A percentile compares a stretch with the other conserved stretches of the same genome.
Evolutionary conservation across 1,140 invertebrate species (phyloP).

Genomic region (Choristoneura fumiferana): DNA sequence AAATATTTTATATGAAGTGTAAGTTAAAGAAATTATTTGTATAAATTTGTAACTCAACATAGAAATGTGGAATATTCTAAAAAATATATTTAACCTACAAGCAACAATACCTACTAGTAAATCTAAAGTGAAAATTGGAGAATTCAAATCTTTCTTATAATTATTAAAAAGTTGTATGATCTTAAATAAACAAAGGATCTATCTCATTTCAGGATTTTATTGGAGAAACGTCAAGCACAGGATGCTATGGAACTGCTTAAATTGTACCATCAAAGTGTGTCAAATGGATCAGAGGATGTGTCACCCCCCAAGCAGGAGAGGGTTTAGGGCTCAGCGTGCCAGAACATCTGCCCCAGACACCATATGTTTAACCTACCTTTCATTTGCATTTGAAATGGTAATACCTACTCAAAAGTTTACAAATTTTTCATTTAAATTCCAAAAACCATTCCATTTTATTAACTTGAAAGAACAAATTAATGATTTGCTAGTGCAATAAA

Average conservation of each 20-base stretch:
- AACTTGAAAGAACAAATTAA: too few species aligned
- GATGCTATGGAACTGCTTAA: constrained; percentile 89
- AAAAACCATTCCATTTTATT: too few species aligned
- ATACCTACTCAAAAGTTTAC: constrained; percentile 72
- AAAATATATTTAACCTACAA: too few species aligned
- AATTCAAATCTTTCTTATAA: constrained; percentile 5
- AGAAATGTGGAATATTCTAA: too few species aligned
- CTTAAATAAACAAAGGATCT: neutral
- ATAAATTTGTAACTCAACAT: too few species aligned
- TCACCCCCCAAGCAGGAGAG: constrained; percentile 68
- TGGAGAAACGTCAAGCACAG: constrained; percentile 89
- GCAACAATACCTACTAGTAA: too few species aligned
- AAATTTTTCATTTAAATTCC: constrained; percentile 19
- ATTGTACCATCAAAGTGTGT: constrained; percentile 77
- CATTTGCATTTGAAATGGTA: constrained; percentile 64
- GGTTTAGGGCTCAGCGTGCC: constrained; percentile 41
- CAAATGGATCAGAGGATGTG: constrained; percentile 73
- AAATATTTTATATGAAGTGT: too few species aligned
- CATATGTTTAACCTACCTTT: constrained; percentile 60
- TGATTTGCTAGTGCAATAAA: too few species aligned
- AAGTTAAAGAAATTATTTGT: too few species aligned
- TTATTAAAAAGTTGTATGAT: too few species aligned
- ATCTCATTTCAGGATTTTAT: constrained; percentile 78
- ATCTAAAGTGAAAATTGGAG: too few species aligned
- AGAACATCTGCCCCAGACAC: constrained; percentile 35